A percentile compares a stretch with the other conserved stretches of the same genome.
These are phyloP conservation scores for Hydractinia echinata DNA, from an alignment of 30 jellyfish, hydroid and myxozoan genomes.

Conservation along the genomic window DNA sequence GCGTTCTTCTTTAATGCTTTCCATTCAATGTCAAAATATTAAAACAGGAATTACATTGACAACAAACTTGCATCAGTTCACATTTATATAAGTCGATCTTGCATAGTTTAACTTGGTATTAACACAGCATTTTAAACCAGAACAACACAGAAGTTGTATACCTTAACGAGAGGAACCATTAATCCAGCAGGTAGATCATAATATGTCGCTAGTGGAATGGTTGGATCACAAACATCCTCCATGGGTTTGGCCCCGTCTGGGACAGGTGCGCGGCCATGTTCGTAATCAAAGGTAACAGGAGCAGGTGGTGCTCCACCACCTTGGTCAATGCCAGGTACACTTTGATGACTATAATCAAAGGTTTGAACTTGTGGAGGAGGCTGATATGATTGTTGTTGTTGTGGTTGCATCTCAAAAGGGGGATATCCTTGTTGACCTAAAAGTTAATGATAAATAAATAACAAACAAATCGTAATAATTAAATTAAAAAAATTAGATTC, in stretches of 20 bases:
- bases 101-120: no score
- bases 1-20: no score
- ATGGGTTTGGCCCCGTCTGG: constrained; percentile 59
- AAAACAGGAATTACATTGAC: no score
- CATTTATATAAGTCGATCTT: no score
- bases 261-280: constrained; percentile 84
- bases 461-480: no score
- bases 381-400: constrained; percentile 4
- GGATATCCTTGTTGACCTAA: no score
- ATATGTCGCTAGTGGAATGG: constrained; percentile 88
- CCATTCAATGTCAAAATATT: no score
- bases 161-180: constrained; percentile 91
- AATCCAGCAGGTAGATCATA: constrained; percentile 97
- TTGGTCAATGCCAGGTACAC: constrained; percentile 28
- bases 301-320: constrained; percentile 72
- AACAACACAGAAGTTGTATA: not conserved
- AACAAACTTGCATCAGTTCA: no score
- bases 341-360: constrained; percentile 95
- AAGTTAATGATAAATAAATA: no score
- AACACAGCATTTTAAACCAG: not conserved
- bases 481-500: not conserved
- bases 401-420: constrained; percentile 46
- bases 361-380: constrained; percentile 93
- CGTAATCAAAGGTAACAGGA: constrained; percentile 94
- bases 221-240: constrained; percentile 77